Percentiles rank a stretch among this genome's conserved stretches.
phyloP scores from a whole-genome alignment of 1,140 invertebrate species.

The Neodiprion lecontei region DNA sequence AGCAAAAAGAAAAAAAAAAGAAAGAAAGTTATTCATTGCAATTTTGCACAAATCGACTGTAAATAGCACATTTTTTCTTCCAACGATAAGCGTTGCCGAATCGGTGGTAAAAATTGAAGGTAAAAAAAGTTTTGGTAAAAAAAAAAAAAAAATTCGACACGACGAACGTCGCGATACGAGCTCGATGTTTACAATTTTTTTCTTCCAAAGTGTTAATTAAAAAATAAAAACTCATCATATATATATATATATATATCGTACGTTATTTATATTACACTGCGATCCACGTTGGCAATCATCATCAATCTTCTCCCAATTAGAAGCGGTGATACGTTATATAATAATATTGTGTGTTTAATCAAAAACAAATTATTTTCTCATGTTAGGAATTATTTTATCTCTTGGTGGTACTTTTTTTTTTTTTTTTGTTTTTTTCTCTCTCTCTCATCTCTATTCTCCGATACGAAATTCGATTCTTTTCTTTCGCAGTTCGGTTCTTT shows the following conservation, averaged over 20 bases:
- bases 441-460: too few relatives aligned
- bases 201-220: not conserved
- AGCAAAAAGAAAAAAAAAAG: too few relatives aligned
- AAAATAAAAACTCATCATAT: not conserved
- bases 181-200: constrained; percentile 5
- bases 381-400: constrained; percentile 6
- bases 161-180: not conserved
- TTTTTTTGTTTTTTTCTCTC: not conserved
- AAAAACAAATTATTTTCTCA: not conserved
- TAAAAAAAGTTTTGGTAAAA: too few relatives aligned
- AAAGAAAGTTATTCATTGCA: too few relatives aligned
- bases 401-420: constrained; percentile 13
- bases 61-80: too few relatives aligned
- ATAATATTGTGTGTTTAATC: not conserved
- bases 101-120: too few relatives aligned
- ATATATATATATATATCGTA: not conserved
- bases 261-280: too few relatives aligned
- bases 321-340: constrained; percentile 12
- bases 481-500: too few relatives aligned
- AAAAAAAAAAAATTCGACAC: constrained; percentile 12
- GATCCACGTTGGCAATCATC: not conserved
- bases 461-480: too few relatives aligned
- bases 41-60: too few relatives aligned
- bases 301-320: constrained; percentile 6
- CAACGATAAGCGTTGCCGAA: too few relatives aligned